Percentiles rank a stretch among this genome's conserved stretches.
Evolutionary conservation across 2,113 vertebrate genomes (phyloP).

Genomic region (Gymnorhina tibicen): DNA sequence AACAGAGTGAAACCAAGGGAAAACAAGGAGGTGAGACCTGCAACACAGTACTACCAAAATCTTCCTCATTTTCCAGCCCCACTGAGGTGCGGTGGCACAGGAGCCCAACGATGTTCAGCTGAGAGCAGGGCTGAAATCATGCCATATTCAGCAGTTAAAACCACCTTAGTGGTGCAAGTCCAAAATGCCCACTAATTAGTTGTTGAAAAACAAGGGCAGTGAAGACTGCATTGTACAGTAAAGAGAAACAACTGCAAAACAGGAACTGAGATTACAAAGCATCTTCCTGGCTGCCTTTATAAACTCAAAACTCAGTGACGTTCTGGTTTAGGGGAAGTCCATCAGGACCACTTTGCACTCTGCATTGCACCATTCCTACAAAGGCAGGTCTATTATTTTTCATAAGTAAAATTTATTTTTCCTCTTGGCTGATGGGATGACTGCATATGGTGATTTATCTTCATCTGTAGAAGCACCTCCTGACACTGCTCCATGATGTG

Average conservation of each 20-base stretch:
- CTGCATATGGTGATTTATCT: background rate
- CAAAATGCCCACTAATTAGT: background rate
- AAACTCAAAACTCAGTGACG: fast-evolving
- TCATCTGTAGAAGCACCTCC: background rate
- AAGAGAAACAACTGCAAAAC: background rate
- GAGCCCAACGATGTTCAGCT: background rate
- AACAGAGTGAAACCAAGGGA: background rate
- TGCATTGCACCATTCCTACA: background rate
- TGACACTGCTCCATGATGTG: background rate
- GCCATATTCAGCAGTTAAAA: background rate
- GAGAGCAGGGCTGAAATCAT: background rate
- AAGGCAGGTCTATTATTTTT: background rate
- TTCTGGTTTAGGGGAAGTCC: background rate
- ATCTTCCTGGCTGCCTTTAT: background rate
- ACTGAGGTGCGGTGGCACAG: background rate
- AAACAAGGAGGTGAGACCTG: background rate
- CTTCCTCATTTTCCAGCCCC: background rate
- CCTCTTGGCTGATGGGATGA: background rate
- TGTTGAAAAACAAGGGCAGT: background rate
- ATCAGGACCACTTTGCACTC: background rate
- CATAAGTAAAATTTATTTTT: background rate
- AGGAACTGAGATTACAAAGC: background rate
- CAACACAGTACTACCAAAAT: background rate
- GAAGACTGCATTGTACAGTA: background rate
- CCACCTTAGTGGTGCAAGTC: background rate